Percentiles rank a stretch among this genome's conserved stretches.
These are phyloP conservation scores for Phortica magna DNA, from an alignment of 2,888 invertebrate genomes.

Conservation along the genomic window DNA sequence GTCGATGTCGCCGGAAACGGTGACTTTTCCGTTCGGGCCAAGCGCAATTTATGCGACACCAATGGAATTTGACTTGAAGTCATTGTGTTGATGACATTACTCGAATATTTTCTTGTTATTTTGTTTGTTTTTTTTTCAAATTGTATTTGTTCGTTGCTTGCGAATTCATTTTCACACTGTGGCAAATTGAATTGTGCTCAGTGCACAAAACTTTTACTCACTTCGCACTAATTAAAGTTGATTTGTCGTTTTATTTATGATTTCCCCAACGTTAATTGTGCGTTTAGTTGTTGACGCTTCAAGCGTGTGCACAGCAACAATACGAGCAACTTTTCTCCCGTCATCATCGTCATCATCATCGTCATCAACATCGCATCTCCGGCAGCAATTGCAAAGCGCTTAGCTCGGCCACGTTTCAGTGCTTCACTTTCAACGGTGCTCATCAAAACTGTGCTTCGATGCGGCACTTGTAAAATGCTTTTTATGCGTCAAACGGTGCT, in stretches of 20 bases:
- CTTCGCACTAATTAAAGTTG: neutral
- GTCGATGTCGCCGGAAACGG: neutral
- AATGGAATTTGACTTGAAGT: neutral
- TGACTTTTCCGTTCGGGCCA: neutral
- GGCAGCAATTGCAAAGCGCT: slow-evolving; percentile 2
- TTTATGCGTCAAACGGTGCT: slow-evolving; percentile 46
- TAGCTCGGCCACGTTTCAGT: neutral
- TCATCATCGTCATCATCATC: too few species aligned
- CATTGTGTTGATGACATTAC: neutral
- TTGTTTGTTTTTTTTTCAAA: neutral
- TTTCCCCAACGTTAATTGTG: neutral
- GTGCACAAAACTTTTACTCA: neutral
- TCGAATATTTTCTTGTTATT: neutral
- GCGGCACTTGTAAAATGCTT: slow-evolving; percentile 34
- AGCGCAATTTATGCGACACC: neutral
- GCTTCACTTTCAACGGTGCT: slow-evolving; percentile 36
- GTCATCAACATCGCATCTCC: too few species aligned
- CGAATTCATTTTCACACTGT: neutral
- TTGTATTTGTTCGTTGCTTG: neutral
- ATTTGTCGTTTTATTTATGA: neutral
- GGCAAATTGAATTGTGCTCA: neutral
- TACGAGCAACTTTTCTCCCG: neutral
- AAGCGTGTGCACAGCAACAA: neutral
- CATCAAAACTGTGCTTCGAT: slow-evolving; percentile 24
- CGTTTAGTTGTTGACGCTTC: neutral